These are phyloP conservation scores for Emmelina monodactyla DNA, from an alignment of 2,888 invertebrate genomes.

Conservation along the genomic window DNA sequence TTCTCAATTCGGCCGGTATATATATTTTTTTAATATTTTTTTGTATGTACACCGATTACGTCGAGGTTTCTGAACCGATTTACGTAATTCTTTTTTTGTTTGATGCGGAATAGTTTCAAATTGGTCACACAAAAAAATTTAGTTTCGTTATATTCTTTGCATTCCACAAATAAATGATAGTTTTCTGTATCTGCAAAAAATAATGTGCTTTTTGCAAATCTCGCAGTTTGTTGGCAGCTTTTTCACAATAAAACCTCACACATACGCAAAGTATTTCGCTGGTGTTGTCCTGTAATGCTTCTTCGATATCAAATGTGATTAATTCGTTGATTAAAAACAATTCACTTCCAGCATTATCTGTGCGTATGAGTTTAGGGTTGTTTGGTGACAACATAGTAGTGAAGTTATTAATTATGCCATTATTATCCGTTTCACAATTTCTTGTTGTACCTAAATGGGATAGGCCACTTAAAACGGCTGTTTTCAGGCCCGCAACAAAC, in stretches of 20 bases:
- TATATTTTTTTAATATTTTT: no score
- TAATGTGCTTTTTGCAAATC: background rate
- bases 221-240: background rate
- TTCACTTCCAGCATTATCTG: no score
- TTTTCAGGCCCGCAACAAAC: constrained; percentile 15
- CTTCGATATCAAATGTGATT: constrained; percentile 4
- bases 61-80: no score
- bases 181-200: background rate
- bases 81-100: no score
- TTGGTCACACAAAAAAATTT: no score
- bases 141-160: background rate
- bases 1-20: no score
- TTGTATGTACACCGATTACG: no score
- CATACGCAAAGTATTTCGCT: constrained; percentile 1
- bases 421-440: background rate
- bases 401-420: background rate
- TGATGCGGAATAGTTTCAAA: no score
- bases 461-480: constrained; percentile 8
- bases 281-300: constrained; percentile 1
- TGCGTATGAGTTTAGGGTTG: no score
- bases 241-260: constrained; percentile 3
- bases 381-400: no score
- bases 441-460: constrained; percentile 6
- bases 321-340: background rate
- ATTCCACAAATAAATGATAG: background rate